A percentile compares a stretch with the other conserved stretches of the same genome.
phyloP scores from a whole-genome alignment of 1,140 invertebrate genomes.

The Brachionus rubens region DNA sequence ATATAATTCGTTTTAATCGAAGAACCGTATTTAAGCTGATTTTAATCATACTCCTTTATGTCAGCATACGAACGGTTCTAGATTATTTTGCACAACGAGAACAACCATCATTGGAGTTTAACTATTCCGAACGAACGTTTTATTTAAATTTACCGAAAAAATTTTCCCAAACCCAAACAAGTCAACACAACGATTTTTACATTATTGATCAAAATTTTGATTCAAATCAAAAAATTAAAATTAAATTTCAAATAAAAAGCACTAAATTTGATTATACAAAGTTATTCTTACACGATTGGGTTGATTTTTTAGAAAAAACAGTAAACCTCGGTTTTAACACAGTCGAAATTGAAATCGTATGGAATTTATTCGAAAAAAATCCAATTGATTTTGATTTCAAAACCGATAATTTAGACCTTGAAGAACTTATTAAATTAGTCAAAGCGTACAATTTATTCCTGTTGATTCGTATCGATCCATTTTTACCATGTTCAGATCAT shows the following conservation, averaged over 20 bases:
- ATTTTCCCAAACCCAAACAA: neutral
- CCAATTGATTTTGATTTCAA: neutral
- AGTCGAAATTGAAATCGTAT: slow-evolving; percentile 37
- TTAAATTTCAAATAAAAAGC: slow-evolving; percentile 41
- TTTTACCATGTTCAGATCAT: slow-evolving; percentile 26
- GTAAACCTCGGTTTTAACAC: slow-evolving; percentile 22
- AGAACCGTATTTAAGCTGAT: neutral
- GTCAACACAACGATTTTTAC: neutral
- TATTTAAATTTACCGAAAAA: neutral
- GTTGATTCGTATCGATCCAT: slow-evolving; percentile 23
- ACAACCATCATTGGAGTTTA: neutral
- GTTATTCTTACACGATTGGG: slow-evolving; percentile 13
- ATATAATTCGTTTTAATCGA: slow-evolving; percentile 12
- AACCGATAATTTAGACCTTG: neutral
- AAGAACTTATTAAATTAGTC: slow-evolving; percentile 24
- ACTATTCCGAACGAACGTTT: neutral
- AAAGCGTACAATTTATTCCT: neutral
- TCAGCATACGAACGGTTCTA: neutral
- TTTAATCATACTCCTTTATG: neutral
- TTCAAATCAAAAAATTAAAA: neutral
- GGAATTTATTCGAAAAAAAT: slow-evolving; percentile 20
- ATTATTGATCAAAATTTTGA: neutral
- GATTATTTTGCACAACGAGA: neutral
- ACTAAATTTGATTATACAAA: slow-evolving; percentile 17
- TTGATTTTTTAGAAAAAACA: neutral